Evolutionary conservation across 2,888 invertebrate species (phyloP).

Genomic region (Pammene aurita): DNA sequence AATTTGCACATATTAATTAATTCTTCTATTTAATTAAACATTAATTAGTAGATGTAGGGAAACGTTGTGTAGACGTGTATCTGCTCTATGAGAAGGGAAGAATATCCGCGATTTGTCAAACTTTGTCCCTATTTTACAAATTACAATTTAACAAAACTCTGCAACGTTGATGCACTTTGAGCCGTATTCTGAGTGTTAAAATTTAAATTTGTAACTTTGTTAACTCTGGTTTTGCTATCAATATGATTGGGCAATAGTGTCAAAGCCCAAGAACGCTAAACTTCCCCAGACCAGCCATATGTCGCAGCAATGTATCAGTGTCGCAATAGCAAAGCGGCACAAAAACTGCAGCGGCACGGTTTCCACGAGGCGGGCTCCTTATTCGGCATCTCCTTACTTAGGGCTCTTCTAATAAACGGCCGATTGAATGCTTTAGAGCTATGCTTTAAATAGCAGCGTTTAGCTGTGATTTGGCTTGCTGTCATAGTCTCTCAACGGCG

Average conservation of each 20-base stretch:
- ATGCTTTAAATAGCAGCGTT: constrained; percentile 11
- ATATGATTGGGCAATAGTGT: constrained; percentile 4
- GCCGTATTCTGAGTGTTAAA: too few relatives aligned
- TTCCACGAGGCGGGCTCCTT: constrained; percentile 67
- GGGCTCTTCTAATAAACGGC: constrained; percentile 50
- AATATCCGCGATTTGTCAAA: too few relatives aligned
- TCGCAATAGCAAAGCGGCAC: constrained; percentile 51
- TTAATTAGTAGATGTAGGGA: neutral
- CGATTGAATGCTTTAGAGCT: constrained; percentile 32
- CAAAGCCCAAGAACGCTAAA: constrained; percentile 16
- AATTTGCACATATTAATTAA: neutral
- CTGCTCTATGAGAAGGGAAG: too few relatives aligned
- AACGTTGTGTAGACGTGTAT: neutral
- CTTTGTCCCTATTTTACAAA: neutral
- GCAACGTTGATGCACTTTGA: neutral
- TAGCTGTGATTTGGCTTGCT: constrained; percentile 11
- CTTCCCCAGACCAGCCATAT: constrained; percentile 32
- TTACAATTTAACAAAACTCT: neutral
- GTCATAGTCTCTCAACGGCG: neutral
- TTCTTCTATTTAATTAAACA: neutral
- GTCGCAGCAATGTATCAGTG: constrained; percentile 44
- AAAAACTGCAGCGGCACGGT: constrained; percentile 66
- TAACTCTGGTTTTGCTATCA: neutral
- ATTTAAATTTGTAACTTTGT: too few relatives aligned
- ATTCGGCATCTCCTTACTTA: constrained; percentile 62